A percentile compares a stretch with the other conserved stretches of the same genome.
These are phyloP conservation scores for Hydra vulgaris DNA, from an alignment of 30 jellyfish, hydroid and myxozoan genomes.

Conservation along the genomic window DNA sequence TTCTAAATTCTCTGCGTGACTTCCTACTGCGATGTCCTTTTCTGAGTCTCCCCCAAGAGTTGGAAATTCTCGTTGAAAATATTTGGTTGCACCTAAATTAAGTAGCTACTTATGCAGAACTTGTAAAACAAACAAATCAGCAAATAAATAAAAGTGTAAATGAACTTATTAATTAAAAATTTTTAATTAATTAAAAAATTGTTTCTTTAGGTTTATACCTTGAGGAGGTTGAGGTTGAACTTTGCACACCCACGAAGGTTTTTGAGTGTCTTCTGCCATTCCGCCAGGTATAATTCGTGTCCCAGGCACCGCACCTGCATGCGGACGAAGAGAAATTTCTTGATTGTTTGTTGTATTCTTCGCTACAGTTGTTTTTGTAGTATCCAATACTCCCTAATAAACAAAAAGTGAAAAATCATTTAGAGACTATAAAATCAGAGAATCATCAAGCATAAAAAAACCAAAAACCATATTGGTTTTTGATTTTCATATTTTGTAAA, in stretches of 20 bases:
- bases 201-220: no score
- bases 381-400: constrained; percentile 5
- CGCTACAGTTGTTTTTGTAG: constrained; percentile 1
- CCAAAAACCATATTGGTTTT: neutral
- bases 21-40: constrained; percentile 39
- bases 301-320: constrained; percentile 95
- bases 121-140: neutral
- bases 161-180: no score
- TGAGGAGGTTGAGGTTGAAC: constrained; percentile 25
- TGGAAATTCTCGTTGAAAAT: constrained; percentile 96
- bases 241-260: constrained; percentile 27
- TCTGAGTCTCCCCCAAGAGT: constrained; percentile 88
- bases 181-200: no score
- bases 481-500: no score
- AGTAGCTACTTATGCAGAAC: neutral
- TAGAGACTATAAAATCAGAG: neutral
- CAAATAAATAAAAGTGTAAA: no score
- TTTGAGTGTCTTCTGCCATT: constrained; percentile 3
- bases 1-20: constrained; percentile 53
- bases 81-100: constrained; percentile 13
- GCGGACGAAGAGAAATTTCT: constrained; percentile 88
- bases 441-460: neutral
- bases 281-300: constrained; percentile 12
- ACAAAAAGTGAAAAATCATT: neutral
- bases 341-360: neutral